phyloP scores from a whole-genome alignment of 2,888 invertebrate genomes.

The Opisthograptis luteolata region DNA sequence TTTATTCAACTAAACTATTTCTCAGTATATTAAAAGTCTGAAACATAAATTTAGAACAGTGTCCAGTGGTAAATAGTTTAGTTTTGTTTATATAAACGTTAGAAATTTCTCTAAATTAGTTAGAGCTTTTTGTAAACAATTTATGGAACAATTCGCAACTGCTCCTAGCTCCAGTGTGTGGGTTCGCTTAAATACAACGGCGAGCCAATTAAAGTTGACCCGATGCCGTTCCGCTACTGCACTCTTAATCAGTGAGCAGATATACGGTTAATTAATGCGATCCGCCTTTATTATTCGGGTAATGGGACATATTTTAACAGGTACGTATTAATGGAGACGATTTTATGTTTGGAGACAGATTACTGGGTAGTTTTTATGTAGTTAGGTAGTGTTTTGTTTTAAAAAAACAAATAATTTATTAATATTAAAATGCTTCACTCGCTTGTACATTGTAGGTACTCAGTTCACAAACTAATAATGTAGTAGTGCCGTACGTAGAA shows the following conservation, averaged over 20 bases:
- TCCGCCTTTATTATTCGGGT: conserved; percentile 72
- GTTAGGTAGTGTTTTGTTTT: too few species aligned
- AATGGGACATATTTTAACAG: conserved; percentile 55
- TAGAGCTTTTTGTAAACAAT: background rate
- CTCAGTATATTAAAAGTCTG: too few species aligned
- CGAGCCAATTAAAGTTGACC: conserved; percentile 80
- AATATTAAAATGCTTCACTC: too few species aligned
- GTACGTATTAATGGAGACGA: conserved; percentile 26
- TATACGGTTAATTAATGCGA: conserved; percentile 80
- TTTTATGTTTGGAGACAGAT: conserved; percentile 4
- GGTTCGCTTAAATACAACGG: conserved; percentile 70
- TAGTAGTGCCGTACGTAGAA: conserved; percentile 13
- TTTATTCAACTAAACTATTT: too few species aligned
- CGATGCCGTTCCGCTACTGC: conserved; percentile 71
- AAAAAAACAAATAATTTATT: too few species aligned
- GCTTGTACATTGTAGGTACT: too few species aligned
- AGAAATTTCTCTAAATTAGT: too few species aligned
- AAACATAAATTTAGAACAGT: too few species aligned
- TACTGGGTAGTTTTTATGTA: too few species aligned
- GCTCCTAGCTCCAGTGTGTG: conserved; percentile 68
- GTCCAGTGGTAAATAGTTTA: too few species aligned
- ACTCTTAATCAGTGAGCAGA: conserved; percentile 80
- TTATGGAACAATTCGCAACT: background rate
- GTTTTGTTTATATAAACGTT: background rate
- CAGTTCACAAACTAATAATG: conserved; percentile 39